phyloP scores from a whole-genome alignment of 2,113 vertebrate species.

The Corapipo altera region DNA sequence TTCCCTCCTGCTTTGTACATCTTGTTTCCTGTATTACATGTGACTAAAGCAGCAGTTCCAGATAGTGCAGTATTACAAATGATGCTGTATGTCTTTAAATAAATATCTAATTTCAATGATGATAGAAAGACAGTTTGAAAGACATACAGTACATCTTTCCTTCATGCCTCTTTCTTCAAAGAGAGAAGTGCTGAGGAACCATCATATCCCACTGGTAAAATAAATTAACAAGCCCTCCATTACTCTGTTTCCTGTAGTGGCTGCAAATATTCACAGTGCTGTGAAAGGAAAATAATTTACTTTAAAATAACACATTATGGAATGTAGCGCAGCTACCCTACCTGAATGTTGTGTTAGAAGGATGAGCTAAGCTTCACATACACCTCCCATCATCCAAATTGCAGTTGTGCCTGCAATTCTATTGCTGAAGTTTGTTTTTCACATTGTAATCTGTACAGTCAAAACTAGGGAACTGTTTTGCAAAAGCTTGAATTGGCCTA shows the following conservation, averaged over 20 bases:
- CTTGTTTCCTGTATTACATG: background rate
- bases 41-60: background rate
- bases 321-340: background rate
- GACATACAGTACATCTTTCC: background rate
- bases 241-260: background rate
- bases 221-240: background rate
- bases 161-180: background rate
- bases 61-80: background rate
- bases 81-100: background rate
- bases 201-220: background rate
- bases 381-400: background rate
- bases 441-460: background rate
- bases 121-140: background rate
- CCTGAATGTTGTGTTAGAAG: background rate
- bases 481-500: background rate
- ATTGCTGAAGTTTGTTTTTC: background rate
- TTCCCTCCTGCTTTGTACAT: background rate
- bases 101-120: background rate
- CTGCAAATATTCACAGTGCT: slow-evolving; percentile 1
- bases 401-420: background rate
- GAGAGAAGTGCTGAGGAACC: background rate
- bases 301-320: background rate
- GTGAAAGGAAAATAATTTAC: background rate
- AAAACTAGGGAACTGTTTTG: background rate
- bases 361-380: background rate